A percentile compares a stretch with the other conserved stretches of the same genome.
Conservation (phyloP, 2,113 vertebrate species). For the Terrapene triunguis region DNA sequence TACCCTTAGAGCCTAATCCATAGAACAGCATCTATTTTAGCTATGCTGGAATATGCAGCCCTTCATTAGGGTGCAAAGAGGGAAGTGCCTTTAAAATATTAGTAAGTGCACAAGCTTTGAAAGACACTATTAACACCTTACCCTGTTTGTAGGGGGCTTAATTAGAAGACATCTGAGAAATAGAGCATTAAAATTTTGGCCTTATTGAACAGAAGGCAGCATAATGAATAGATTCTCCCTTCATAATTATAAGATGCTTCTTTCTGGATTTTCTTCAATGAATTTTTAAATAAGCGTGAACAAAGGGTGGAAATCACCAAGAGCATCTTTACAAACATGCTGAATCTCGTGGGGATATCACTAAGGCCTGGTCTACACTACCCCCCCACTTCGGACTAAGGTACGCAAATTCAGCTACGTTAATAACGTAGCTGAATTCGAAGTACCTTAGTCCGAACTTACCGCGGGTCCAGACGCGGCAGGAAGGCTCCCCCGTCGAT, state of each 20-base stretch:
- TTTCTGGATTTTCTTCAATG: not conserved
- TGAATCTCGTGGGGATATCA: too few relatives aligned
- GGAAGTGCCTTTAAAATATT: not conserved
- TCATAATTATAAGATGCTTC: not conserved
- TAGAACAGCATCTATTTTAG: not conserved
- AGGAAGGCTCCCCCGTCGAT: too few relatives aligned
- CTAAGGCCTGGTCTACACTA: too few relatives aligned
- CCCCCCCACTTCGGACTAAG: too few relatives aligned
- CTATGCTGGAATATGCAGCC: not conserved
- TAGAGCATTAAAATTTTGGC: rapidly evolving
- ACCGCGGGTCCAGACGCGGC: too few relatives aligned
- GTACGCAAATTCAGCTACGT: too few relatives aligned
- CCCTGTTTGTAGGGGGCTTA: not conserved
- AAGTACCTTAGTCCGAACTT: too few relatives aligned
- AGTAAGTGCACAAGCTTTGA: not conserved
- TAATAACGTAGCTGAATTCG: too few relatives aligned
- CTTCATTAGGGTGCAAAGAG: rapidly evolving
- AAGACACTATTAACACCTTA: not conserved
- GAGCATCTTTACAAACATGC: not conserved
- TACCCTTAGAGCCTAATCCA: not conserved
- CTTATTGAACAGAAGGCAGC: not conserved
- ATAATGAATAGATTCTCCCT: not conserved
- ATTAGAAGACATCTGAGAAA: rapidly evolving
- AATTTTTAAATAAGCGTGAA: not conserved
- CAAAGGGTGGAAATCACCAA: not conserved